Percentiles rank a stretch among this genome's conserved stretches.
These are phyloP conservation scores for Rutilus rutilus DNA, from an alignment of 2,113 vertebrate genomes.

Conservation along the genomic window DNA sequence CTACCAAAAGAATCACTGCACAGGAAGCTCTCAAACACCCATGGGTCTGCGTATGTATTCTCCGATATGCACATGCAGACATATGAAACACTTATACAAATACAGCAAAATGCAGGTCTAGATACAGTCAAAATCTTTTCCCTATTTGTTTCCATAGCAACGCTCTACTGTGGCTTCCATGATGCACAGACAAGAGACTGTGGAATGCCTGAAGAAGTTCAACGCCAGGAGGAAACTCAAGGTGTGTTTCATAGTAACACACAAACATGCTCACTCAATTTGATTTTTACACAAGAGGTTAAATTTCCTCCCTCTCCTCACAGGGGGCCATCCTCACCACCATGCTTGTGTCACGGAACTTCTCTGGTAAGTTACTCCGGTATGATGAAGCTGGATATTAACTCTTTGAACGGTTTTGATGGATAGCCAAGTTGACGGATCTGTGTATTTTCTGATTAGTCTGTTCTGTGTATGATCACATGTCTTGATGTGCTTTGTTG, in stretches of 20 bases:
- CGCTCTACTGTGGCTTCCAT: conserved; percentile 97
- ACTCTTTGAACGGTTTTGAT: background rate
- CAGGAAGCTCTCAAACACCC: conserved; percentile 97
- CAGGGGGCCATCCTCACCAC: conserved; percentile 86
- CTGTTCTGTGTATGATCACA: background rate
- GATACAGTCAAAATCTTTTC: background rate
- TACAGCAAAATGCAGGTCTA: background rate
- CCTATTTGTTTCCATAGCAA: conserved; percentile 80
- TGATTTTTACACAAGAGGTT: background rate
- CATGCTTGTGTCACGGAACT: conserved; percentile 86
- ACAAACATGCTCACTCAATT: background rate
- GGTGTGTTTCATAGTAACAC: conserved; percentile 69
- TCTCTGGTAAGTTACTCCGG: conserved; percentile 79
- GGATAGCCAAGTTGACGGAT: background rate
- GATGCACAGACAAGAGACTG: conserved; percentile 99
- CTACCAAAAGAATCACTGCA: conserved; percentile 95
- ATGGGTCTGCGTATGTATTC: conserved; percentile 97
- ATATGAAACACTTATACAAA: background rate
- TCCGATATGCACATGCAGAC: background rate
- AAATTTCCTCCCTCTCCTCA: background rate
- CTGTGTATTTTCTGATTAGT: conserved; percentile 12
- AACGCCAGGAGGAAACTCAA: conserved; percentile 98
- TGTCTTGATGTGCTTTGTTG: background rate
- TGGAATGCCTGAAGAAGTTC: conserved; percentile 98
- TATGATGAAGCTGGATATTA: background rate